These are phyloP conservation scores for Brachyptera risi DNA, from an alignment of 2,888 invertebrate genomes.

Conservation along the genomic window DNA sequence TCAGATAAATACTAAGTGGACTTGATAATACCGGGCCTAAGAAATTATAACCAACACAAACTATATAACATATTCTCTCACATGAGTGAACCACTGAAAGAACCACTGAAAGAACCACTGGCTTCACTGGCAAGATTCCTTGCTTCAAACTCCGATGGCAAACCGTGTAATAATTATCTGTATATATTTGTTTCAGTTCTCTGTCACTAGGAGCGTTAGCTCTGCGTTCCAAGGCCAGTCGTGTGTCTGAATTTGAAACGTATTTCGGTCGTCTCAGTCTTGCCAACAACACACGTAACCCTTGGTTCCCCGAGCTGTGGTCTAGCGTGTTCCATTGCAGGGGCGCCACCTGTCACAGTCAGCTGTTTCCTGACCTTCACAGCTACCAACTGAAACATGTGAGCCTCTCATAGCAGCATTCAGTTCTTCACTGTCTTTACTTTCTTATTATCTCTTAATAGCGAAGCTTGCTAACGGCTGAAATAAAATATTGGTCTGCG, in stretches of 20 bases:
- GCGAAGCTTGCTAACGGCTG: too few species aligned
- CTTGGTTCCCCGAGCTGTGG: constrained; percentile 47
- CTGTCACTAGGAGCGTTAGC: constrained; percentile 30
- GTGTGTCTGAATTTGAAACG: constrained; percentile 36
- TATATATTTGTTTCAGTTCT: constrained; percentile 21
- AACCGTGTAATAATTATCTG: too few species aligned
- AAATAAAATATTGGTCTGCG: too few species aligned
- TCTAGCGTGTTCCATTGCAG: constrained; percentile 41
- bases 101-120: too few species aligned
- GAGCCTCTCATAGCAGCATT: neutral
- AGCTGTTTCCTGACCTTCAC: constrained; percentile 28
- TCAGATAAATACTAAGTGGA: too few species aligned
- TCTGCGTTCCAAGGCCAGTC: constrained; percentile 29
- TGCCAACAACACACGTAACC: constrained; percentile 40
- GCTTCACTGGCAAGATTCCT: too few species aligned
- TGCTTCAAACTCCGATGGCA: too few species aligned
- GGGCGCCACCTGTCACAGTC: constrained; percentile 35
- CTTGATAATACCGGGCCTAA: too few species aligned
- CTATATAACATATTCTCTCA: too few species aligned
- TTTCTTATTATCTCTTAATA: neutral
- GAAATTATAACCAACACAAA: too few species aligned
- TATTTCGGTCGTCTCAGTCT: constrained; percentile 36
- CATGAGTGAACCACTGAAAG: too few species aligned
- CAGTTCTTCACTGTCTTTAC: neutral
- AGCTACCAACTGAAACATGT: constrained; percentile 31